phyloP scores from a whole-genome alignment of 2,797 vertebrate species.

The Coregonus ussuriensis region DNA sequence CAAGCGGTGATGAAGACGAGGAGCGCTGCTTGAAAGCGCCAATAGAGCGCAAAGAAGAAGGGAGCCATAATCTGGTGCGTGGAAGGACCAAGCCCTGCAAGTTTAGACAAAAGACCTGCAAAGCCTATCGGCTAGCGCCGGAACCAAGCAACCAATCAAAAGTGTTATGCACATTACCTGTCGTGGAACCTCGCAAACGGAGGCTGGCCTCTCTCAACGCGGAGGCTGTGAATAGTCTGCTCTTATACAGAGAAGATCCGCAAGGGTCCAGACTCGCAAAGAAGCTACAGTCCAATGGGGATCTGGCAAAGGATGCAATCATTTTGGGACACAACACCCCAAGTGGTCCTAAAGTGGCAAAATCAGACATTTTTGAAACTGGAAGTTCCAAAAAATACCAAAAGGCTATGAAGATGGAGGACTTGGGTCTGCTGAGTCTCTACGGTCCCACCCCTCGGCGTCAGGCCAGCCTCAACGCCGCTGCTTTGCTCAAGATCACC shows the following conservation, averaged over 20 bases:
- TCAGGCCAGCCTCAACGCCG: conserved; percentile 93
- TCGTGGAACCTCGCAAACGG: conserved; percentile 85
- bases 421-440: conserved; percentile 70
- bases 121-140: conserved; percentile 51
- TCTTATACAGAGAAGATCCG: conserved; percentile 83
- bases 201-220: conserved; percentile 94
- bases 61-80: conserved; percentile 39
- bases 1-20: conserved; percentile 40
- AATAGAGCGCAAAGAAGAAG: conserved; percentile 57
- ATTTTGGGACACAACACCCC: conserved; percentile 38
- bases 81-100: conserved; percentile 66
- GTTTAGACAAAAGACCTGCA: conserved; percentile 59
- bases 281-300: conserved; percentile 63
- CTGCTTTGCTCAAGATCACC: conserved; percentile 91
- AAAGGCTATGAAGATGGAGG: conserved; percentile 59
- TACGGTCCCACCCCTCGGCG: conserved; percentile 85
- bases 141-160: conserved; percentile 73
- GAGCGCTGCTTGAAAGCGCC: background rate
- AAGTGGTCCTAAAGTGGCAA: conserved; percentile 64
- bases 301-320: conserved; percentile 47
- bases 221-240: conserved; percentile 93
- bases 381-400: conserved; percentile 60
- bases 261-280: conserved; percentile 56
- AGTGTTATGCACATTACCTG: conserved; percentile 55
- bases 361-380: conserved; percentile 45